Conservation (phyloP, 2,113 vertebrate genomes). For the Hyperoodon ampullatus region DNA sequence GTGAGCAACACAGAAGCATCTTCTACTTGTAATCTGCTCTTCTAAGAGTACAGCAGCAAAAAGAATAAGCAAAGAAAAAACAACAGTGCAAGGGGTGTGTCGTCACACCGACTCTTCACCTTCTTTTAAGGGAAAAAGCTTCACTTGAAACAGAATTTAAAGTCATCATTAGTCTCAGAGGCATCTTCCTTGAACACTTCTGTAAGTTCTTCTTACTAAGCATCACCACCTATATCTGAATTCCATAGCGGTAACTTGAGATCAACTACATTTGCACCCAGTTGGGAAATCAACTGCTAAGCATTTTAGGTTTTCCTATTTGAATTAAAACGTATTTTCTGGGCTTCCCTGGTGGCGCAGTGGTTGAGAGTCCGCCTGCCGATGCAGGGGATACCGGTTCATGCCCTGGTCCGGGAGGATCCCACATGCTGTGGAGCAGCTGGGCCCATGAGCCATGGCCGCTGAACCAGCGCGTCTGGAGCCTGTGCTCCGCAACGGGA, state of each 20-base stretch:
- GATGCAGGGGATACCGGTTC: too few relatives aligned
- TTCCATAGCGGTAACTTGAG: not conserved
- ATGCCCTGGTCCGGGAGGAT: too few relatives aligned
- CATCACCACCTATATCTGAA: not conserved
- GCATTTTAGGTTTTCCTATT: not conserved
- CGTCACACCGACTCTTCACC: not conserved
- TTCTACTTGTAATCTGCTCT: not conserved
- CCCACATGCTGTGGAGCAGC: too few relatives aligned
- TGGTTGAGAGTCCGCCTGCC: too few relatives aligned
- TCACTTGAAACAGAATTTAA: not conserved
- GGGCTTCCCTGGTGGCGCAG: too few relatives aligned
- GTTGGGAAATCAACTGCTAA: not conserved
- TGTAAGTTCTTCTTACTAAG: not conserved
- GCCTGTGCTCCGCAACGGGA: too few relatives aligned
- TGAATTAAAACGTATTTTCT: conserved; percentile 29
- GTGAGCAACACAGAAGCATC: not conserved
- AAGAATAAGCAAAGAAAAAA: not conserved
- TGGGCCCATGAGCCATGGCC: too few relatives aligned
- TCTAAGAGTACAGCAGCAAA: not conserved
- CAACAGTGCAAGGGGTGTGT: not conserved
- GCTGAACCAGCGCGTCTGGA: too few relatives aligned
- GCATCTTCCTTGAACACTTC: not conserved
- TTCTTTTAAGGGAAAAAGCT: not conserved
- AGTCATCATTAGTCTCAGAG: not conserved
- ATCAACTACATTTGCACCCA: not conserved